Base-by-base conservation (phyloP, 1,140 invertebrate genomes). In the Andrena cerasifolii region DNA sequence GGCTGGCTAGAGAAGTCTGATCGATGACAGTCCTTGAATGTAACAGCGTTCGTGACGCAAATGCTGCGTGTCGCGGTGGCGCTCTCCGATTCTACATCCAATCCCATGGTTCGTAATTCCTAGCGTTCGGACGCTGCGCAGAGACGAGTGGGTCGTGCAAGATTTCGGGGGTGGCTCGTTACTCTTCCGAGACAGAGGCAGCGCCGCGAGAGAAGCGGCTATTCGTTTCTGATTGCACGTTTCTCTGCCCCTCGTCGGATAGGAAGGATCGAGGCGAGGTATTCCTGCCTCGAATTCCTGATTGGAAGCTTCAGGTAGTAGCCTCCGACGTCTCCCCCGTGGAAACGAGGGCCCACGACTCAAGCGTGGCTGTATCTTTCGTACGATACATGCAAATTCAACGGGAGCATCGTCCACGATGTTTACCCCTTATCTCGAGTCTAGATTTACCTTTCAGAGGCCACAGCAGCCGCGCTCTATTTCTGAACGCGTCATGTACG, bases 161-260 rank as follows among this genome's bases (percentile, higher is more conserved):
- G 53, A 54, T 56, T 56, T 56, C 53, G 53, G 53, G 53, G 26
- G 10, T 3, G 31, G 53, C 68, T 78, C 75, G 54, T 78, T 78
- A 71, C 68, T 78, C 68, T 78, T 70, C 56, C 58, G 43, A 58
- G 75, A 78, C 62, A 72, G 53, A 61, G 58, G 62, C 75, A 40
- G n/a, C n/a, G n/a, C 24, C 5, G 21, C 3, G 51, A 8, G n/a
- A 21, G 14, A 53, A 33, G 54, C 51, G 53, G 53, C 40, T 33
- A 24, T 24, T n/a, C 33, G 36, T 40, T 21, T 33, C 58, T 54
- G 67, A 78, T 78, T 78, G 61, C 58, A 78, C 47, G 75, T 63
- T 40, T 58, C 21, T 21, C 3, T 2, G 18, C 26, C 33, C 31
- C 56, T 28, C 36, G 24, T n/a, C 24, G 24, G 49, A 33, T 18